Evolutionary conservation across 2,113 vertebrate genomes (phyloP).

Genomic region (Mirounga angustirostris): DNA sequence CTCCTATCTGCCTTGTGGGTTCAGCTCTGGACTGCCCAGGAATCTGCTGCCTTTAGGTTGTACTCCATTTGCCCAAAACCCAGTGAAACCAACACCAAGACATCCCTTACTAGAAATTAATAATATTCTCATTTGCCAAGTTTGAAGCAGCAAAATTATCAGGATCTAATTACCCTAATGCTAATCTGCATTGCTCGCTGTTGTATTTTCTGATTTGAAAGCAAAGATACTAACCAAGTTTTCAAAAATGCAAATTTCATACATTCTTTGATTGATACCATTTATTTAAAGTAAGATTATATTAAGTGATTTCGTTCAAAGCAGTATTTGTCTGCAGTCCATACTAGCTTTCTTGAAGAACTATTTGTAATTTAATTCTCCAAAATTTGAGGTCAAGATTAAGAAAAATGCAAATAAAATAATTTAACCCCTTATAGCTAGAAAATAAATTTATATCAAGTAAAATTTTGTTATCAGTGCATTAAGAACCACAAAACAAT

Average conservation of each 20-base stretch:
- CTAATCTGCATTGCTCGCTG: background rate
- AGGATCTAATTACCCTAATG: background rate
- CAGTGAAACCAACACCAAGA: background rate
- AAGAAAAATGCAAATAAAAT: background rate
- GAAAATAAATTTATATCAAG: background rate
- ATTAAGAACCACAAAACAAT: background rate
- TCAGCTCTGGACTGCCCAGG: background rate
- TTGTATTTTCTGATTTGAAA: background rate
- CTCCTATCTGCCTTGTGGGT: too few relatives aligned
- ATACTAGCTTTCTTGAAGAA: background rate
- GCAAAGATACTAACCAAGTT: background rate
- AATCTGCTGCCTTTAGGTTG: background rate
- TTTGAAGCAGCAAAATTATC: background rate
- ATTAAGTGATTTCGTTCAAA: background rate
- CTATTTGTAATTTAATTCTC: background rate
- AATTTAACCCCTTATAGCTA: background rate
- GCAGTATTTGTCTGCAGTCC: background rate
- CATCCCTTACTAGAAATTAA: background rate
- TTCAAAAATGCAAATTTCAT: background rate
- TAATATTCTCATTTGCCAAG: background rate
- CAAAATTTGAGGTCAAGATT: background rate
- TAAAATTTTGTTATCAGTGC: background rate
- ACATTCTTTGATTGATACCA: background rate
- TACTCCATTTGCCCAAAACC: fast-evolving
- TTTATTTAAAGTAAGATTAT: background rate